Conservation (phyloP, 2,113 vertebrate genomes). For the Mastomys natalensis region DNA sequence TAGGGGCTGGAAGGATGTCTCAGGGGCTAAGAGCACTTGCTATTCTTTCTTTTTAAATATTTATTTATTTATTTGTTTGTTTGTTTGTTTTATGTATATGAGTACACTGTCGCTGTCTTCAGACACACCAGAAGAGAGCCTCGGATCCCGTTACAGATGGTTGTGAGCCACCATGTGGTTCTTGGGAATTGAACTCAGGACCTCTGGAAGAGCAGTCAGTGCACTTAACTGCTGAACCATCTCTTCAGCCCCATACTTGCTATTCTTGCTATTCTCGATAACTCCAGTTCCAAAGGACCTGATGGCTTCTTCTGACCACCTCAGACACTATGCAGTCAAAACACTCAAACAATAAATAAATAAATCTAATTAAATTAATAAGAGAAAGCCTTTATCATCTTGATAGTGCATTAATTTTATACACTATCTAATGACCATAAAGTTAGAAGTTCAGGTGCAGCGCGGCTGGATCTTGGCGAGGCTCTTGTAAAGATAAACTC, state of each 20-base stretch:
- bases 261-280: not conserved
- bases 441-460: not conserved
- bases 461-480: not conserved
- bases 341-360: not conserved
- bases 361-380: not conserved
- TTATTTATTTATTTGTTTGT: too few species aligned
- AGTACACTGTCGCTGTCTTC: too few species aligned
- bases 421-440: not conserved
- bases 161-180: too few species aligned
- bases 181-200: too few species aligned
- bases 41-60: too few species aligned
- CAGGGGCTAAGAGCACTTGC: not conserved
- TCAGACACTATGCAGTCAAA: not conserved
- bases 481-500: not conserved
- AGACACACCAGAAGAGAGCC: too few species aligned
- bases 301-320: not conserved
- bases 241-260: not conserved
- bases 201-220: too few species aligned
- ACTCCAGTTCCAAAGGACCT: not conserved
- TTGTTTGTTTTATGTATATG: too few species aligned
- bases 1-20: not conserved
- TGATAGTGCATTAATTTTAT: not conserved
- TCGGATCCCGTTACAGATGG: too few species aligned
- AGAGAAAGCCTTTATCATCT: slow-evolving; percentile 9
- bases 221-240: too few species aligned